Conservation (phyloP, 2,113 vertebrate genomes). For the Poeciliopsis prolifica region DNA sequence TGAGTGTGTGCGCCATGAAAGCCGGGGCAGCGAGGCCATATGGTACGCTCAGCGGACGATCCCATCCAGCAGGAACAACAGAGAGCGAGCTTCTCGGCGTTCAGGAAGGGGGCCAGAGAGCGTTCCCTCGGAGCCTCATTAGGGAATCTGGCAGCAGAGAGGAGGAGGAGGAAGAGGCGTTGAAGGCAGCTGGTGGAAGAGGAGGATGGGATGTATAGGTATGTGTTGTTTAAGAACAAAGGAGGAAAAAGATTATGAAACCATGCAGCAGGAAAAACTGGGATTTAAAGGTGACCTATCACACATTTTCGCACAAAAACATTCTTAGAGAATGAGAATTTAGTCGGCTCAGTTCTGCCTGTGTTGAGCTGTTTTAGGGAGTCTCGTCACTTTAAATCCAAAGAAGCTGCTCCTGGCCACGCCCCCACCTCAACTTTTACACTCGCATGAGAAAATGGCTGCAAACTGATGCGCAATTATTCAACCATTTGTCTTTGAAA, state of each 20-base stretch:
- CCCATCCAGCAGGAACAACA: constrained; percentile 51
- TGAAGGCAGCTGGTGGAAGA: constrained; percentile 56
- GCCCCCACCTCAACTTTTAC: too few species aligned
- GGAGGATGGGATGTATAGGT: constrained; percentile 43
- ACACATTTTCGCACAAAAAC: too few species aligned
- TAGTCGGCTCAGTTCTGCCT: too few species aligned
- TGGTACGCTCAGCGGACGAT: constrained; percentile 47
- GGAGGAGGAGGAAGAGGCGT: constrained; percentile 46
- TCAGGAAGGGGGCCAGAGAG: constrained; percentile 47
- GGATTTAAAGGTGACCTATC: too few species aligned
- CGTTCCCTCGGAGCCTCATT: constrained; percentile 76
- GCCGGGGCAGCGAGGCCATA: constrained; percentile 47
- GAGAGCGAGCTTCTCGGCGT: constrained; percentile 49
- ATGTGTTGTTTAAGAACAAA: constrained; percentile 36
- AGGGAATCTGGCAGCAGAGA: constrained; percentile 58
- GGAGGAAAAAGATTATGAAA: constrained; percentile 25
- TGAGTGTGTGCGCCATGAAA: constrained; percentile 9
- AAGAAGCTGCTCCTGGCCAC: too few species aligned
- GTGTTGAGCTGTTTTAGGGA: too few species aligned
- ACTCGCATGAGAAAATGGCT: too few species aligned
- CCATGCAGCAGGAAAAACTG: constrained; percentile 20
- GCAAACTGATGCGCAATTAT: too few species aligned
- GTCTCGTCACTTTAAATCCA: too few species aligned
- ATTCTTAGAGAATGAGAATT: too few species aligned
- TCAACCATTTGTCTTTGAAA: too few species aligned